Evolutionary conservation across 2,113 vertebrate genomes (phyloP).

Genomic region (Cephalopholis sonnerati): DNA sequence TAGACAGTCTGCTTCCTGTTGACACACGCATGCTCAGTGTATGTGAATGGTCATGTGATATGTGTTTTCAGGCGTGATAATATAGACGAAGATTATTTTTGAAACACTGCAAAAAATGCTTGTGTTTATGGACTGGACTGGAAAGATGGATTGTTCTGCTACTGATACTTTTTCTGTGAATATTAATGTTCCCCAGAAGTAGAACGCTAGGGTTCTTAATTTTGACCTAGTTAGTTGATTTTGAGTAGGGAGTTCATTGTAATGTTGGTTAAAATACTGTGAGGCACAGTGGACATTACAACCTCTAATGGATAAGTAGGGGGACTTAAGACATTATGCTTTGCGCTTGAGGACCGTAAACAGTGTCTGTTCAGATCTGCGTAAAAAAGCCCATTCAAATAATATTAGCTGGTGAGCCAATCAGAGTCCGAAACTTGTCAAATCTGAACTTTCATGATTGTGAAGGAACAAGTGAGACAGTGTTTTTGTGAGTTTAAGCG

Average conservation of each 20-base stretch:
- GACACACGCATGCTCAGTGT: too few species aligned
- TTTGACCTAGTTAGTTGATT: not conserved
- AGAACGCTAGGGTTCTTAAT: too few species aligned
- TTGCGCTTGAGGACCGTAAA: not conserved
- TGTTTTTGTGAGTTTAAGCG: not conserved
- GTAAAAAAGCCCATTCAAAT: not conserved
- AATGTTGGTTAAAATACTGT: too few species aligned
- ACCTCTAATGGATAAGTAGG: not conserved
- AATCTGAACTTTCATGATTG: not conserved
- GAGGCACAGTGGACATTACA: not conserved
- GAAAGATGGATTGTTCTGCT: not conserved
- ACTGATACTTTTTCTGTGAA: not conserved
- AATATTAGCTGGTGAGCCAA: not conserved
- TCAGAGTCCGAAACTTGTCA: too few species aligned
- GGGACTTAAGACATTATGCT: not conserved
- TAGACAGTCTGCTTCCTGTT: too few species aligned
- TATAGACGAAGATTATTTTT: too few species aligned
- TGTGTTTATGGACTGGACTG: too few species aligned
- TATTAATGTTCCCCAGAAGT: not conserved
- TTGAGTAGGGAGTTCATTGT: not conserved
- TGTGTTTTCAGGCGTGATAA: too few species aligned
- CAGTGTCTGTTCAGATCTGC: not conserved
- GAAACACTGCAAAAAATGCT: too few species aligned
- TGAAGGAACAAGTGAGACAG: not conserved
- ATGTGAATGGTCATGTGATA: too few species aligned